A percentile compares a stretch with the other conserved stretches of the same genome.
These are phyloP conservation scores for Callithrix jacchus DNA, from an alignment of 2,113 vertebrate species.

Conservation along the genomic window DNA sequence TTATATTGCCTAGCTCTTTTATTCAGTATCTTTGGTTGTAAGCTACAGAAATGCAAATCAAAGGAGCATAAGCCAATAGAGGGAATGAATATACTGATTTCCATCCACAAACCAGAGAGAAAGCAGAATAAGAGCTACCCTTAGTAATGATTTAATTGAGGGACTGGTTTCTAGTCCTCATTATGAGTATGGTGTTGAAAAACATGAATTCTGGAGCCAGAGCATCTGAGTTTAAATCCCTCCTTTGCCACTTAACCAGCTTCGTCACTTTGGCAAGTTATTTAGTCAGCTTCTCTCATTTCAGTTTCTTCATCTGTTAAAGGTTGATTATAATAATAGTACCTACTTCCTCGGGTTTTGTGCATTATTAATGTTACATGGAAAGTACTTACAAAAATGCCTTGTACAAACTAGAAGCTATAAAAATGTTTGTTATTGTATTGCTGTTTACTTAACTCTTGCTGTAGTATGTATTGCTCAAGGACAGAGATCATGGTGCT, in stretches of 20 bases:
- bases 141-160: neutral
- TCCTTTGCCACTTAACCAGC: neutral
- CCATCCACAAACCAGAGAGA: neutral
- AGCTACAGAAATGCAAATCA: neutral
- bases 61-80: neutral
- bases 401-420: neutral
- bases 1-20: neutral
- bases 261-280: neutral
- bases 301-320: neutral
- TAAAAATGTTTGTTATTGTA: neutral
- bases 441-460: neutral
- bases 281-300: neutral
- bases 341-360: neutral
- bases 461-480: neutral
- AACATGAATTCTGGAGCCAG: neutral
- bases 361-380: neutral
- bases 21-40: neutral
- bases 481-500: neutral
- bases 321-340: neutral
- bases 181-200: neutral
- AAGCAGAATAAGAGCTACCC: neutral
- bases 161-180: neutral
- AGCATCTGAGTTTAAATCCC: neutral
- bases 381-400: neutral
- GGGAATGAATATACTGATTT: neutral